Conservation (phyloP, 2,888 invertebrate genomes). For the Coelinius sp. region DNA sequence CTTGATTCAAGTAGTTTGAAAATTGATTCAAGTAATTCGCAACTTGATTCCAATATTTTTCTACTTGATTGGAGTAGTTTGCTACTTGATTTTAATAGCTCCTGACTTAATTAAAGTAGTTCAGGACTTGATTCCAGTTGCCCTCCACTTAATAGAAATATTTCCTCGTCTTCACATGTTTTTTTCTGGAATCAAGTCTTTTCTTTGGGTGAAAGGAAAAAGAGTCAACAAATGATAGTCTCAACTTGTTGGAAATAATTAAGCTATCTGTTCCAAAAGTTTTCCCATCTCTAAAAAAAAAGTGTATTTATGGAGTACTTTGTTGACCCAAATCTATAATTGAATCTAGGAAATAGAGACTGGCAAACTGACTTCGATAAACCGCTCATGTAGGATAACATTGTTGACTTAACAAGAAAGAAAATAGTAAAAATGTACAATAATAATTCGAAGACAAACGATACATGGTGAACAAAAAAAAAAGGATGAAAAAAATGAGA, state of each 20-base stretch:
- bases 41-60: no score
- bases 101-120: no score
- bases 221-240: background rate
- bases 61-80: no score
- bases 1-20: no score
- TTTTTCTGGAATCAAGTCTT: no score
- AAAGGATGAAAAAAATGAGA: background rate
- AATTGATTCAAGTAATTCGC: no score
- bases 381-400: background rate
- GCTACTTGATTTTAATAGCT: no score
- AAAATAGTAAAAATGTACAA: slow-evolving; percentile 5
- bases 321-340: slow-evolving; percentile 52
- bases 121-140: no score
- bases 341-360: slow-evolving; percentile 49
- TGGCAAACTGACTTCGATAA: background rate
- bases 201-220: no score
- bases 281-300: background rate
- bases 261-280: slow-evolving; percentile 2
- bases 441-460: background rate
- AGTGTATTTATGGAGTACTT: background rate
- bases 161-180: no score
- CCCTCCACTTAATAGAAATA: no score
- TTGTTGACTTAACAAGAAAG: background rate
- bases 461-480: background rate
- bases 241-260: background rate